Conservation (phyloP, 2,797 vertebrate species). For the Hemitrygon akajei region DNA sequence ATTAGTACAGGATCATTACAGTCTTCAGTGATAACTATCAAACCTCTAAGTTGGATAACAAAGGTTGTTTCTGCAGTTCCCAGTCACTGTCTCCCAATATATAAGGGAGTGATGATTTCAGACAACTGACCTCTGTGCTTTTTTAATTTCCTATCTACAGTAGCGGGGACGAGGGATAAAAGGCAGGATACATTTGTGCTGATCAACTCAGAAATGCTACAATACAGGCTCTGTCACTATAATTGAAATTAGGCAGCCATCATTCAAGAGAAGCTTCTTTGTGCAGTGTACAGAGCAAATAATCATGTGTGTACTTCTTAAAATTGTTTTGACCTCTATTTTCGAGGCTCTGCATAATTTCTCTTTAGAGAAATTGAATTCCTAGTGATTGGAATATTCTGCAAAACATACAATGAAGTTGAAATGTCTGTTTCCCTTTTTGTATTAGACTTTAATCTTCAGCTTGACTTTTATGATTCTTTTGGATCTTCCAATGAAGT, state of each 20-base stretch:
- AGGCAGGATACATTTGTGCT: constrained; percentile 9
- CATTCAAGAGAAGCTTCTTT: constrained; percentile 19
- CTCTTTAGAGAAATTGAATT: neutral
- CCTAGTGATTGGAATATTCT: neutral
- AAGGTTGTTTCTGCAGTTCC: neutral
- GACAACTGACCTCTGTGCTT: constrained; percentile 12
- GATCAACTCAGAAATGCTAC: constrained; percentile 29
- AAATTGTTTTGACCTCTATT: constrained; percentile 9
- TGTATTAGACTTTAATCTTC: constrained; percentile 41
- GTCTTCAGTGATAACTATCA: neutral
- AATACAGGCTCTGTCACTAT: constrained; percentile 16
- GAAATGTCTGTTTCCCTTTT: constrained; percentile 40
- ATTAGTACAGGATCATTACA: neutral
- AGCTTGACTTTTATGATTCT: neutral
- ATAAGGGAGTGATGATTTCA: neutral
- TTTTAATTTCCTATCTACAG: constrained; percentile 19
- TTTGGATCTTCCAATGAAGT: constrained; percentile 27
- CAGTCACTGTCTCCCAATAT: neutral
- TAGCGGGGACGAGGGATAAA: neutral
- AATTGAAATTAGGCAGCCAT: constrained; percentile 33
- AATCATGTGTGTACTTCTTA: neutral
- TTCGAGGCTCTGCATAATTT: neutral
- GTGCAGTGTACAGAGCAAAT: neutral
- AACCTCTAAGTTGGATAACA: constrained; percentile 15
- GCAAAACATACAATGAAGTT: neutral